Evolutionary conservation across 92 coral and sea anemone genomes (phyloP).

Genomic region (Blastomussa wellsi): DNA sequence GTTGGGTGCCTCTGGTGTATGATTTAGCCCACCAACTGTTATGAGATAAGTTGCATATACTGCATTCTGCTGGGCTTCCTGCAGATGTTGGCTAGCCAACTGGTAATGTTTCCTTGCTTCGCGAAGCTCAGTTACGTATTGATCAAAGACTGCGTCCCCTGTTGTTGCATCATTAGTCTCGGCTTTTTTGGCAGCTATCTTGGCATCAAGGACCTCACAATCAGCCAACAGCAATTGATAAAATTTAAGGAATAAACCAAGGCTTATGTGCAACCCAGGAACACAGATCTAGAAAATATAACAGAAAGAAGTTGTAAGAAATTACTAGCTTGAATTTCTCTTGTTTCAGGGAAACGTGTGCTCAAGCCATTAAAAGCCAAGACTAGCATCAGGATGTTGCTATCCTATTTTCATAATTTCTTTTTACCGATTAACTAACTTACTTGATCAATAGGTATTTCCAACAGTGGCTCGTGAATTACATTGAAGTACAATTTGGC

Average conservation of each 20-base stretch:
- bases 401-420: no score
- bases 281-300: constrained; percentile 20
- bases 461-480: background rate
- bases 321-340: no score
- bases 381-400: no score
- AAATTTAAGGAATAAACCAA: constrained; percentile 34
- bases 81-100: background rate
- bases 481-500: background rate
- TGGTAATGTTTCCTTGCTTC: background rate
- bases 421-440: no score
- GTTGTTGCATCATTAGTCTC: background rate
- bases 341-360: no score
- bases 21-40: no score
- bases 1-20: background rate
- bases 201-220: background rate
- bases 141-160: background rate
- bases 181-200: background rate
- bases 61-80: no score
- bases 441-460: background rate
- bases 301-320: background rate
- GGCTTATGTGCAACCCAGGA: constrained; percentile 44
- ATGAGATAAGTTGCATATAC: no score
- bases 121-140: constrained; percentile 6
- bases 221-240: constrained; percentile 2
- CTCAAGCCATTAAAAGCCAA: no score